Conservation (phyloP, 1,140 invertebrate genomes). For the Holcopasites calliopsidis region DNA sequence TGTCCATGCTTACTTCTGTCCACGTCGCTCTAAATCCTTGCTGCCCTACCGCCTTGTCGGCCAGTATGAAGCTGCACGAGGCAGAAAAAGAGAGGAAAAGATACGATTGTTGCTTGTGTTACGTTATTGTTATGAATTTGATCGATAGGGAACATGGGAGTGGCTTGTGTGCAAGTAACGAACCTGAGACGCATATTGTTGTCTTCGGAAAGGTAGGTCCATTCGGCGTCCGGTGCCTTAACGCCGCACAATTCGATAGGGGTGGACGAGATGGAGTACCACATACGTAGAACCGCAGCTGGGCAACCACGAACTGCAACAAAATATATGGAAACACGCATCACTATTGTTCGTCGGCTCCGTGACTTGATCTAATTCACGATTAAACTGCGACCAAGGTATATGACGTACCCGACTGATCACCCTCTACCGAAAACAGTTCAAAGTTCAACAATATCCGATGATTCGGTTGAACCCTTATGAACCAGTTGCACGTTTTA, state of each 20-base stretch:
- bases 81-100: not conserved
- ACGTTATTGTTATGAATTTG: not conserved
- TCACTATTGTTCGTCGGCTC: not conserved
- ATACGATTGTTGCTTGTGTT: not conserved
- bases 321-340: not conserved
- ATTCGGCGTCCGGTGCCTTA: constrained; percentile 85
- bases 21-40: constrained; percentile 93
- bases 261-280: constrained; percentile 86
- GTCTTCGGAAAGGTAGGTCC: constrained; percentile 91
- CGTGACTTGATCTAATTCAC: too few relatives aligned
- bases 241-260: constrained; percentile 95
- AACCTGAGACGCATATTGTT: constrained; percentile 91
- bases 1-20: constrained; percentile 88
- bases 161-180: constrained; percentile 1
- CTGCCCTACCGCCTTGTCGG: constrained; percentile 89
- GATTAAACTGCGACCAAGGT: too few relatives aligned
- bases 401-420: constrained; percentile 85
- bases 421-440: constrained; percentile 93
- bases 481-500: constrained; percentile 95
- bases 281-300: constrained; percentile 92
- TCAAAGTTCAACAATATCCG: constrained; percentile 93
- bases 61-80: constrained; percentile 87
- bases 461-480: constrained; percentile 89
- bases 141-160: not conserved
- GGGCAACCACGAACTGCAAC: constrained; percentile 90